A percentile compares a stretch with the other conserved stretches of the same genome.
Conservation (phyloP, 2,888 invertebrate genomes). For the Dascillus cervinus region DNA sequence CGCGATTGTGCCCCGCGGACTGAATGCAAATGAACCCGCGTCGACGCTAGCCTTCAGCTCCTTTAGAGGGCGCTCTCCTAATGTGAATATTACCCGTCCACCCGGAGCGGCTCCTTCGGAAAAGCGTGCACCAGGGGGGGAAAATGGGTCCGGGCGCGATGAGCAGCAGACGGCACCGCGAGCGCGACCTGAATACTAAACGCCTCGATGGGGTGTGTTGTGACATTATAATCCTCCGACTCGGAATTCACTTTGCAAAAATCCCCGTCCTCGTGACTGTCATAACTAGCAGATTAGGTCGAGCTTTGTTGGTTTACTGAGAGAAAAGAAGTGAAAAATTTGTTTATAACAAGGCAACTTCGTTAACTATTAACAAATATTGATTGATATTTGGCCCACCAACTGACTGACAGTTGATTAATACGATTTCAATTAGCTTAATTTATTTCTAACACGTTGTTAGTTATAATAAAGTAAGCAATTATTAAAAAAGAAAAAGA, state of each 20-base stretch:
- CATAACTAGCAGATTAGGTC: conserved; percentile 32
- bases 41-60: conserved; percentile 16
- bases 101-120: conserved; percentile 16
- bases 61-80: conserved; percentile 14
- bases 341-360: too few relatives aligned
- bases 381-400: too few relatives aligned
- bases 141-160: conserved; percentile 27
- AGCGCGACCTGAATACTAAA: conserved; percentile 33
- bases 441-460: too few relatives aligned
- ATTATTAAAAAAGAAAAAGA: too few relatives aligned
- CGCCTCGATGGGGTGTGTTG: conserved; percentile 23
- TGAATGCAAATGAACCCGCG: conserved; percentile 41
- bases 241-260: conserved; percentile 24
- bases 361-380: too few relatives aligned
- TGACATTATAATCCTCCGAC: conserved; percentile 24
- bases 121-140: conserved; percentile 17
- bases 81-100: conserved; percentile 16
- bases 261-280: conserved; percentile 22
- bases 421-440: too few relatives aligned
- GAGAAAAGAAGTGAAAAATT: too few relatives aligned
- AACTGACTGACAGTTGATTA: too few relatives aligned
- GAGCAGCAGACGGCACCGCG: conserved; percentile 36
- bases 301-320: conserved; percentile 31
- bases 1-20: conserved; percentile 39
- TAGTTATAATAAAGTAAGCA: too few relatives aligned